Evolutionary conservation across 2,113 vertebrate species (phyloP), one percentile per base, ranked within the genome.

Genomic region (Ramphastos sulfuratus): DNA sequence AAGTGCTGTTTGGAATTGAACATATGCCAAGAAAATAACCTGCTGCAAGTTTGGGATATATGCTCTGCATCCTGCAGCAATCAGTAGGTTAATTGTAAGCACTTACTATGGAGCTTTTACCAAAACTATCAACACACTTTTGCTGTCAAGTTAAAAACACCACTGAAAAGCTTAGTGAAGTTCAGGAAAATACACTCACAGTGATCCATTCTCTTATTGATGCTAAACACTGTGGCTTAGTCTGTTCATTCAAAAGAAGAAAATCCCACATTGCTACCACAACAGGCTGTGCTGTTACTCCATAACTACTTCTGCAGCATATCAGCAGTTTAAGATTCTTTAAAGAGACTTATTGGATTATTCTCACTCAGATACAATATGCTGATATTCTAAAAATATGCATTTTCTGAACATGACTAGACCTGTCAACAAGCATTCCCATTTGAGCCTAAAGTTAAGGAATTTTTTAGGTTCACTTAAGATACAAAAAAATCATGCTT

Each of bases 371-470:
- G 21, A 66, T 89, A 80, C 56, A 85, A 69, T 55, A 89, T 18
- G 30, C 77, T 67, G 50, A 5, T 85, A 66, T 95, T 95, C 89
- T 95, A 93, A 87, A 95, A 92, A 82, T 35, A 75, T 15, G 88
- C 52, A 66, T 86, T 89, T 92, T 93, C 81, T 65, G 72, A 91
- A 82, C 93, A 74, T 92, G 91, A 94, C 82, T 82, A 92, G 81
- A 95, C 89, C 44, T 73, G 90, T 58, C 90, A 94, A 81, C 44
- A 91, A 58, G 37, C 46, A 92, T 86, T 72, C 52, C 86, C 84
- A 82, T 85, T 89, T 75, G 89, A 92, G 70, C 65, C 82, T 72
- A 11, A 89, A 56, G 85, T 84, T 78, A n/a, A 44, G 61, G 67
- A 52, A 90, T 93, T 93, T 94, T 64, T 71, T 69, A 95, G 58